Evolutionary conservation across 2,888 invertebrate genomes (phyloP), one percentile per base, ranked within the genome.

Genomic region (Mactromeris polynyma): DNA sequence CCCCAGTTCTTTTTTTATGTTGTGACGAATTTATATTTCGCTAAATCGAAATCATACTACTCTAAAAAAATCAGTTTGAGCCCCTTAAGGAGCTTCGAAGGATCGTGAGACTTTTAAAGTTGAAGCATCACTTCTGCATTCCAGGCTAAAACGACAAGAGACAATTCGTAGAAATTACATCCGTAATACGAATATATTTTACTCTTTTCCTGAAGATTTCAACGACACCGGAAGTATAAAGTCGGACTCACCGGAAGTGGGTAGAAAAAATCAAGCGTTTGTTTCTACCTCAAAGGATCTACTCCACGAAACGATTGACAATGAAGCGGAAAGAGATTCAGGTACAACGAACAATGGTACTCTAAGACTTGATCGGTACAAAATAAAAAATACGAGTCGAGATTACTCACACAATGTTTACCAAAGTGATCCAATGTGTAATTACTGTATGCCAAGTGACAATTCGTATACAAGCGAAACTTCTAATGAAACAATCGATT

Each of bases 181-280:
- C 78, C 82, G 88, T 86, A 92, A 92, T 88, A 92, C 92, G 79
- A 92, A 89, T 81, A 92, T 92, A 89, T 92, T 92, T 88, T 92
- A 92, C 86, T 90, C 92, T 88, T 90, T 90, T 85, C 92, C 92
- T 3, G 90, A 92, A 81, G 92, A 90, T 85, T 81, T 36, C 78
- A 83, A 83, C 42, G 88, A 86, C 36, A 81, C 79, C 80, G 86
- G 78, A 84, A 88, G 80, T 87, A 88, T 82, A n/a, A 31, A 58
- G 42, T 88, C 81, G 33, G 85, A 46, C 17, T 78, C 73, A 33
- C 77, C 82, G 82, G 88, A 69, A 31, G 64, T 78, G 33, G 78
- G 40, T 31, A 82, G 42, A 83, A 14, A 40, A 31, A 79, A 83
- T 4, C 31, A 38, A n/a, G n/a, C 86, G n/a, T 79, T 87, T 31